Evolutionary conservation across 2,113 vertebrate species (phyloP), one percentile per base, ranked within the genome.

Genomic region (Gnathonemus longibarbis): DNA sequence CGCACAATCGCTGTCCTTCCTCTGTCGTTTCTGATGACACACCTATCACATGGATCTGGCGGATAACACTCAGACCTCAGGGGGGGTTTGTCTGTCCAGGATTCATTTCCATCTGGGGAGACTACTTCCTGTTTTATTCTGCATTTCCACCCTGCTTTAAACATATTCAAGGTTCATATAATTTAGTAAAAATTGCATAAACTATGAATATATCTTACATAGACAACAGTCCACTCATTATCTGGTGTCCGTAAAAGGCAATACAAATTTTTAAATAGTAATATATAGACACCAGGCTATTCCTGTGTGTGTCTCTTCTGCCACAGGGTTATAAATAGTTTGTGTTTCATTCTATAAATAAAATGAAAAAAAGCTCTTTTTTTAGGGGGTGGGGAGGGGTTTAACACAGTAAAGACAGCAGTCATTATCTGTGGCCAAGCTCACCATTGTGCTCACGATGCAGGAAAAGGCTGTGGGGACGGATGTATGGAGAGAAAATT

Each of bases 261-360:
- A 35, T 42, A 19, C 35, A 42, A 42, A 77, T 77, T 39, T 17
- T 80, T 77, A 39, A 80, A 80, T 4, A 42, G 15, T 42, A 80
- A 80, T 42, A 42, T 80, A 39, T 80, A 42, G 31, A 42, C 31
- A 80, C 35, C 35, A 42, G 15, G 31, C 35, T 39, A 17, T 42
- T 80, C 74, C 3, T 80, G 11, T 42, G 35, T 77, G 35, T 42
- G 35, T 80, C 74, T 80, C 74, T 80, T 77, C 31, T 85, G 84
- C 45, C 46, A 15, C 48, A 27, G 84, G 31, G 84, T 86, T 86
- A 86, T 50, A 86, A 86, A 86, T 86, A 50, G 84, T 50, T 8
- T 86, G 84, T 80, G 74, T 39, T 21, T 42, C 74, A 80, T 80
- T 80, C 74, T 80, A 80, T 80, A 80, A 80, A 80, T 80, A 42